These are phyloP conservation scores for Ormyrus pomaceus DNA, from an alignment of 2,888 invertebrate species.

Conservation along the genomic window DNA sequence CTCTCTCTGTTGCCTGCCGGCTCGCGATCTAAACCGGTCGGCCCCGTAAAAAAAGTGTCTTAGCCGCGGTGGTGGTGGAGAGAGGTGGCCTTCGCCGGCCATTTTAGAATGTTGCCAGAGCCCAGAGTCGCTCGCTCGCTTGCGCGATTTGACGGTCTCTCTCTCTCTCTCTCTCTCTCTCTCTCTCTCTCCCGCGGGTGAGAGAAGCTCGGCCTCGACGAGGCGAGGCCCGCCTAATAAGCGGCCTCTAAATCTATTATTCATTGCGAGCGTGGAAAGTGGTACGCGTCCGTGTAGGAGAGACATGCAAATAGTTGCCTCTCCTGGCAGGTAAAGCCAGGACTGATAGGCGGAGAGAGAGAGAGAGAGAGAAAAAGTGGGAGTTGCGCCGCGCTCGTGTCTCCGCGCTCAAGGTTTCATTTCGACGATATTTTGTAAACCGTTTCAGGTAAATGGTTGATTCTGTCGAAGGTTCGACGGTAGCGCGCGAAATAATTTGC, in stretches of 20 bases:
- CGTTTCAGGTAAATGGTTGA: too few species aligned
- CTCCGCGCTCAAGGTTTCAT: too few species aligned
- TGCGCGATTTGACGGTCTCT: constrained; percentile 33
- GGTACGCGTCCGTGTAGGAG: background rate
- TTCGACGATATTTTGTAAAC: too few species aligned
- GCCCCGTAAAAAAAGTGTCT: constrained; percentile 16
- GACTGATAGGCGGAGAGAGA: too few species aligned
- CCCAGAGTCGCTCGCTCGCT: background rate
- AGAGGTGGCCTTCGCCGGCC: constrained; percentile 51
- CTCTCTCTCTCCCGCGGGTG: too few species aligned
- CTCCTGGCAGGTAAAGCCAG: too few species aligned
- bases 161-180: background rate
- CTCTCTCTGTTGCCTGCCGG: constrained; percentile 25
- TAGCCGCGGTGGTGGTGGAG: constrained; percentile 17
- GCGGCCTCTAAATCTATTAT: constrained; percentile 72
- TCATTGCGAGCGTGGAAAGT: constrained; percentile 54
- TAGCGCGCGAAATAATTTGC: too few species aligned
- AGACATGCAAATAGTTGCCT: constrained; percentile 10
- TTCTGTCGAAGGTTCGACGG: too few species aligned
- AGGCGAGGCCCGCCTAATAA: constrained; percentile 66
- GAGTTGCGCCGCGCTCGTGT: too few species aligned
- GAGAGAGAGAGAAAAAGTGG: too few species aligned
- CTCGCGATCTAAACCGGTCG: constrained; percentile 73
- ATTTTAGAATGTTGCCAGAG: constrained; percentile 55
- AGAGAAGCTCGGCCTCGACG: constrained; percentile 61